A percentile compares a stretch with the other conserved stretches of the same genome.
phyloP scores from a whole-genome alignment of 2,797 vertebrate species.

The Trachops cirrhosus region DNA sequence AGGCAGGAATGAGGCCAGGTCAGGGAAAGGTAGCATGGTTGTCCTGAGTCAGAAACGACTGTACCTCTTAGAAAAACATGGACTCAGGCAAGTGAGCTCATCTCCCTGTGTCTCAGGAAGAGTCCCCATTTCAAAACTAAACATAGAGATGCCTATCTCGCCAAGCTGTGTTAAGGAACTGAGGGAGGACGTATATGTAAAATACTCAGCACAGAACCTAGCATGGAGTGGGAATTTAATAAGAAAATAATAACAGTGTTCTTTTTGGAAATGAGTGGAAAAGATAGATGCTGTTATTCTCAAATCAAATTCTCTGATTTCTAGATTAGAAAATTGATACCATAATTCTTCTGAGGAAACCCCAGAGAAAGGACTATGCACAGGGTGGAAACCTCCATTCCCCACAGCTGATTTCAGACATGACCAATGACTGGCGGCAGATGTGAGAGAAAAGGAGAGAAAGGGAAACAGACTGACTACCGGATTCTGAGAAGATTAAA shows the following conservation, averaged over 20 bases:
- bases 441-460: too few relatives aligned
- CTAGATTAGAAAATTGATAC: neutral
- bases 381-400: neutral
- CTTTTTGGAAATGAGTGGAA: neutral
- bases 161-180: neutral
- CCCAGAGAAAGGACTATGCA: neutral
- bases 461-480: neutral
- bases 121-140: neutral
- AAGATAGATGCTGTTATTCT: neutral
- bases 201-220: neutral
- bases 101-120: neutral
- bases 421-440: neutral
- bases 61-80: neutral
- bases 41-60: neutral
- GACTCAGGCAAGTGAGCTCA: neutral
- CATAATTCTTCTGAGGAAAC: neutral
- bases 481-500: neutral
- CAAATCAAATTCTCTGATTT: slow-evolving; percentile 14
- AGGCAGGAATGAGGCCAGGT: neutral
- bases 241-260: neutral
- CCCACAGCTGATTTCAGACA: neutral
- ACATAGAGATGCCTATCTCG: neutral
- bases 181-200: neutral
- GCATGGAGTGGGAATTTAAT: neutral
- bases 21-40: neutral